These are phyloP conservation scores for Coptotermes formosanus DNA, from an alignment of 1,140 invertebrate genomes.

Conservation along the genomic window DNA sequence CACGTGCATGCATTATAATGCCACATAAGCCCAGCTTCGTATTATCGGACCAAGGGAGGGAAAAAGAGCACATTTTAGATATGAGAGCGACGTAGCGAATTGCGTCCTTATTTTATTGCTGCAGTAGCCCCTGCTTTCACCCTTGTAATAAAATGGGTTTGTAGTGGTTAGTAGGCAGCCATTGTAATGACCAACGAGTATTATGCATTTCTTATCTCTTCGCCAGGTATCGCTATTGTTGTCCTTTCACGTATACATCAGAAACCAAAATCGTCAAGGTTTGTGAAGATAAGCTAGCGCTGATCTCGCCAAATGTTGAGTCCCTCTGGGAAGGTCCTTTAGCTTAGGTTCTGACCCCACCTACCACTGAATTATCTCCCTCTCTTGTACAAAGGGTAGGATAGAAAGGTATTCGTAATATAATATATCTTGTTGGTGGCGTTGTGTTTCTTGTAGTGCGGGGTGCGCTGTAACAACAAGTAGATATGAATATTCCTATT, in stretches of 20 bases:
- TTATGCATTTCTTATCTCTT: neutral
- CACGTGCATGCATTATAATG: slow-evolving; percentile 2
- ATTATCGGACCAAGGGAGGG: neutral
- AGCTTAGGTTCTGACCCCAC: no score
- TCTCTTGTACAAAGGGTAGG: no score
- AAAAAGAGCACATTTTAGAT: neutral
- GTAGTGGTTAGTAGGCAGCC: neutral
- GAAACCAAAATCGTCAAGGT: neutral
- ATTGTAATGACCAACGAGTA: neutral
- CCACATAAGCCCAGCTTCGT: neutral
- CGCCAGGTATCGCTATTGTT: neutral
- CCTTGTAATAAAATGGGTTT: neutral
- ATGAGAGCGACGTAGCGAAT: neutral
- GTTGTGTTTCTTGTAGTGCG: no score
- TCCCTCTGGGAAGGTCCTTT: neutral
- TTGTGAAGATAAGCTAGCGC: neutral
- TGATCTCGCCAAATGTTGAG: neutral
- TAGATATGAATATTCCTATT: no score
- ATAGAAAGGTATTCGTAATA: no score
- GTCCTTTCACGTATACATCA: neutral
- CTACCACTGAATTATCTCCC: no score
- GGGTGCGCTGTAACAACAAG: no score
- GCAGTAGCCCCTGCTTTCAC: neutral
- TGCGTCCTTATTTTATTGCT: neutral
- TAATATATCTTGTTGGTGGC: no score